phyloP scores from a whole-genome alignment of 1,140 invertebrate genomes.

The Acromyrmex echinatior region DNA sequence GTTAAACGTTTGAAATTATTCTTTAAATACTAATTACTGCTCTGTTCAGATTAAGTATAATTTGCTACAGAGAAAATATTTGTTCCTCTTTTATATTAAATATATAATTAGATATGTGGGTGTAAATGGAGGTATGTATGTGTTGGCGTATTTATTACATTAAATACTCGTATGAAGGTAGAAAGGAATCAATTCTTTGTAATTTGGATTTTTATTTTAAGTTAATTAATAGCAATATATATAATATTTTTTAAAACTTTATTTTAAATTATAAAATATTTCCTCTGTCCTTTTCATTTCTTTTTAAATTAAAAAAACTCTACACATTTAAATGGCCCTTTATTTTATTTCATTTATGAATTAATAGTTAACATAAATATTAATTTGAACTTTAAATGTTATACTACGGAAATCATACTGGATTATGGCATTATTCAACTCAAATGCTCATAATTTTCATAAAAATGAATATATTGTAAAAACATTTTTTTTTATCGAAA shows the following conservation, averaged over 20 bases:
- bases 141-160: background rate
- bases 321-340: background rate
- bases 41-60: background rate
- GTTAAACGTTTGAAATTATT: background rate
- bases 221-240: background rate
- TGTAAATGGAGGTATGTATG: background rate
- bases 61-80: background rate
- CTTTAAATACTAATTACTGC: background rate
- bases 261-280: conserved; percentile 12
- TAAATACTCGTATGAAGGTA: background rate
- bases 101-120: background rate
- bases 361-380: background rate
- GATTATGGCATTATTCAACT: no score
- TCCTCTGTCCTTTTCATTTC: background rate
- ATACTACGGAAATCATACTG: no score
- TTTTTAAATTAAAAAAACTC: background rate
- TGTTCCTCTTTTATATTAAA: background rate
- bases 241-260: background rate
- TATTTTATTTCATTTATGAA: background rate
- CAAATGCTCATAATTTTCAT: no score
- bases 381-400: background rate
- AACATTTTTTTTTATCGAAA: no score
- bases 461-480: no score
- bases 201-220: conserved; percentile 5
- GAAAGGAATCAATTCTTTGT: background rate